A percentile compares a stretch with the other conserved stretches of the same genome.
phyloP scores from a whole-genome alignment of 2,113 vertebrate genomes.

The Gulo gulo region DNA sequence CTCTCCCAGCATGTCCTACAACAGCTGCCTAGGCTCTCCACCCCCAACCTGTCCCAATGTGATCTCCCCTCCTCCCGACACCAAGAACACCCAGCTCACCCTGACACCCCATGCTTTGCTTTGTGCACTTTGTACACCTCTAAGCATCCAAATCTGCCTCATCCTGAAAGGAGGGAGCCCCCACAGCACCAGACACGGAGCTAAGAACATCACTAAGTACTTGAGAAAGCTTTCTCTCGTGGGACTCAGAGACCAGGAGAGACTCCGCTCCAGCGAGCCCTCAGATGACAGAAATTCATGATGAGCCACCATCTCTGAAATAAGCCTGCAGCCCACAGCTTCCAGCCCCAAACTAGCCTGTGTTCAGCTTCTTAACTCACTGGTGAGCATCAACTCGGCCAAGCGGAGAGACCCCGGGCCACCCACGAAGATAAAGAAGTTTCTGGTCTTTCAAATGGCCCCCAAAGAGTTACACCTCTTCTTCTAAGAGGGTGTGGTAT shows the following conservation, averaged over 20 bases:
- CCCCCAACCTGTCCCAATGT: not conserved
- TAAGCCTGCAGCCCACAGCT: not conserved
- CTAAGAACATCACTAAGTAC: not conserved
- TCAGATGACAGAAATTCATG: not conserved
- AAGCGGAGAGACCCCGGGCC: not conserved
- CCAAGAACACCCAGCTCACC: accelerated
- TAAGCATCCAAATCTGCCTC: too few relatives aligned
- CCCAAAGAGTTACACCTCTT: not conserved
- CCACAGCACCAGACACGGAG: accelerated
- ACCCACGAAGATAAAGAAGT: not conserved
- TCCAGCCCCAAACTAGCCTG: not conserved
- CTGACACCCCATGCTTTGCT: not conserved
- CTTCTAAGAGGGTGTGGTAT: not conserved
- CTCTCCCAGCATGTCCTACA: not conserved
- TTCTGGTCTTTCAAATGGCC: not conserved
- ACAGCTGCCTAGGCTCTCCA: not conserved
- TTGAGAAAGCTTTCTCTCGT: not conserved
- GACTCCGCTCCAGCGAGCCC: not conserved
- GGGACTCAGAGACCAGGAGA: not conserved
- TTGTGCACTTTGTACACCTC: not conserved
- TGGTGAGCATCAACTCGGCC: too few relatives aligned
- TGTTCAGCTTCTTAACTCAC: not conserved
- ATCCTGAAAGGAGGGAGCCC: not conserved
- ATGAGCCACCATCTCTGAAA: not conserved
- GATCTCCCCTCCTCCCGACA: not conserved